These are phyloP conservation scores for Druon quercuslanigerum DNA, from an alignment of 1,140 invertebrate species.

Conservation along the genomic window DNA sequence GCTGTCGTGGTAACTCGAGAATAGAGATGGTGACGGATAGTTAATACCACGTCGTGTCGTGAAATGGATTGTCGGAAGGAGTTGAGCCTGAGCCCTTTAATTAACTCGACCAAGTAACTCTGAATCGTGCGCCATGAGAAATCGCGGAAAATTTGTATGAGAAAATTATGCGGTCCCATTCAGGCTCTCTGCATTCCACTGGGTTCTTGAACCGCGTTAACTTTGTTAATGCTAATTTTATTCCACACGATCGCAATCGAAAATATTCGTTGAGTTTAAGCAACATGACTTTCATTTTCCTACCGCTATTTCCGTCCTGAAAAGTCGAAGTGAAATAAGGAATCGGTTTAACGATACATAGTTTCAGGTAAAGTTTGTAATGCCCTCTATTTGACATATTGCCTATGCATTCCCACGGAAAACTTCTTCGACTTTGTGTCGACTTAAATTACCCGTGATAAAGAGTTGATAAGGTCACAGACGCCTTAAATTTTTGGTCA, in stretches of 20 bases:
- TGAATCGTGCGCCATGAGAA: background rate
- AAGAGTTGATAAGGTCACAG: too few species aligned
- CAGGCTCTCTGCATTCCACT: background rate
- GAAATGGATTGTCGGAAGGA: slow-evolving; percentile 8
- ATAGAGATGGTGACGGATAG: slow-evolving; percentile 21
- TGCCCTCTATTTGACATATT: too few species aligned
- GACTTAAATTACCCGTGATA: too few species aligned
- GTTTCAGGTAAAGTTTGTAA: background rate
- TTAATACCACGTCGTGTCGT: slow-evolving; percentile 16
- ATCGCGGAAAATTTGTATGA: slow-evolving; percentile 6
- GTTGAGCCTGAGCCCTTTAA: slow-evolving; percentile 7
- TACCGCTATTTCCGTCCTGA: slow-evolving; percentile 1
- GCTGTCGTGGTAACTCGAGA: slow-evolving; percentile 12
- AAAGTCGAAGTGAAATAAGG: background rate
- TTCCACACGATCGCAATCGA: slow-evolving; percentile 9
- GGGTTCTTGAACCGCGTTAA: too few species aligned
- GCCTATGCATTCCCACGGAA: too few species aligned
- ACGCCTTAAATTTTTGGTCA: too few species aligned
- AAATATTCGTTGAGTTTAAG: slow-evolving; percentile 15
- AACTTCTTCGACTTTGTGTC: too few species aligned
- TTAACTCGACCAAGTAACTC: slow-evolving; percentile 14
- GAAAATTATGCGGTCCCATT: background rate
- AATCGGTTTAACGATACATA: slow-evolving; percentile 1
- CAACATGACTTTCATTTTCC: slow-evolving; percentile 26
- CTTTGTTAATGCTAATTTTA: slow-evolving; percentile 9